Base-by-base conservation (phyloP, 2,888 invertebrate species). In the Meteorus cinctellus region DNA sequence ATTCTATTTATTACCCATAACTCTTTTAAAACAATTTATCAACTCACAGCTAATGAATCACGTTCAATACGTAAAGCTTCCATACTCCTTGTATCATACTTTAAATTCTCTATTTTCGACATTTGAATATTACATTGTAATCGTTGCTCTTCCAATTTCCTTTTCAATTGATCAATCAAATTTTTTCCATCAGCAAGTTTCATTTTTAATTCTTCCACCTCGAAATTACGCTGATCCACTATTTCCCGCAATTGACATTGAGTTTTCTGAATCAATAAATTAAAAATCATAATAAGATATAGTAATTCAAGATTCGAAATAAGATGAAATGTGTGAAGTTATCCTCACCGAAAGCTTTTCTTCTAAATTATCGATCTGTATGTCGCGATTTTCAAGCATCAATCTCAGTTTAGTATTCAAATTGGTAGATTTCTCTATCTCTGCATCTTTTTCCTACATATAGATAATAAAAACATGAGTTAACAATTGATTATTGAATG, bases 361-460 rank as follows among this genome's bases (percentile, higher is more conserved):
- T 60, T 75, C 72, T 36, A 84, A 72, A 63, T 77, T 74, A 24
- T 81, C 79, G n/a, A 85, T 66, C 29, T 74, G 77, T n/a, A 78
- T 75, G 29, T 83, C 80, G 16, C 82, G 82, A 24, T 82, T 77
- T 66, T 75, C 78, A 27, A 85, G 72, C 31, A 74, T 78, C 5
- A 55, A 41, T 62, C 84, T 79, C 12, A 88, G 79, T 14, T 82
- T 80, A 29, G 62, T 79, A 62, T 83, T 84, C 16, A 82, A 55
- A 6, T 83, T 82, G 31, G 78, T 80, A 5, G 84, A 67, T 67
- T 86, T 85, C 16, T 84, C 82, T 36, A 87, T 34, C 55, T 87
- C 87, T 4, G 81, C 81, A 31, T 86, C 83, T 67, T 82, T 87
- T 5, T 80, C 82, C 87, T 88, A 72, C 10, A 78, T 41, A 41